Evolutionary conservation across 1,140 invertebrate species (phyloP), one percentile per base, ranked within the genome.

Genomic region (Aphidius gifuensis): DNA sequence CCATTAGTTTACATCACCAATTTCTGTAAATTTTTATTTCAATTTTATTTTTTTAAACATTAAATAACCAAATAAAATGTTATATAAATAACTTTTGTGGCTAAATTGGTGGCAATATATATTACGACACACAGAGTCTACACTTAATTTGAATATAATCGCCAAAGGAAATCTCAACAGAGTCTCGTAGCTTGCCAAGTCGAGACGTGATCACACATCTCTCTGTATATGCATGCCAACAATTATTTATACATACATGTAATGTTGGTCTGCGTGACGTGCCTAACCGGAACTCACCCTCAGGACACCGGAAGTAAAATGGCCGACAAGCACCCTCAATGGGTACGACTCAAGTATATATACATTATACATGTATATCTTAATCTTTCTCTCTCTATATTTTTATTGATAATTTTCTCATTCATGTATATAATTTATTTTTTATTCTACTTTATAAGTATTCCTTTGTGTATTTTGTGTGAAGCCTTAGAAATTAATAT

Each of bases 141-240:
- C 78, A 80, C 80, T 81, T 80, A 81, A 81, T 81, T 81, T 81
- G 78, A 81, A 81, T 81, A 81, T 79, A 80, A 81, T 81, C 79
- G 73, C 65, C 74, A 68, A 75, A 74, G 74, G 73, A 78, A 72
- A 80, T 80, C 77, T 79, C 71, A 71, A 72, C 66, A 74, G 42
- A 53, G 42, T 66, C 61, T 68, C 68, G 61, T 75, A 70, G 70
- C 65, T 59, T 50, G 66, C 70, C 69, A 69, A 75, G 70, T 74
- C 69, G 66, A 32, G 23, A 32, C 23, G 23, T 4, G 23, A 1
- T 32, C 23, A 32, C 54, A 23, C 16, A 32, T 57, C 54, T 44
- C 9, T 16, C 16, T 16, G 1, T 16, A 16, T 16, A 16, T 16
- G 16, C 1, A 16, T 16, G 16, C 16, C 16, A 16, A 16, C 16